Base-by-base conservation (phyloP, 2,113 vertebrate species). In the Irena cyanogastra region DNA sequence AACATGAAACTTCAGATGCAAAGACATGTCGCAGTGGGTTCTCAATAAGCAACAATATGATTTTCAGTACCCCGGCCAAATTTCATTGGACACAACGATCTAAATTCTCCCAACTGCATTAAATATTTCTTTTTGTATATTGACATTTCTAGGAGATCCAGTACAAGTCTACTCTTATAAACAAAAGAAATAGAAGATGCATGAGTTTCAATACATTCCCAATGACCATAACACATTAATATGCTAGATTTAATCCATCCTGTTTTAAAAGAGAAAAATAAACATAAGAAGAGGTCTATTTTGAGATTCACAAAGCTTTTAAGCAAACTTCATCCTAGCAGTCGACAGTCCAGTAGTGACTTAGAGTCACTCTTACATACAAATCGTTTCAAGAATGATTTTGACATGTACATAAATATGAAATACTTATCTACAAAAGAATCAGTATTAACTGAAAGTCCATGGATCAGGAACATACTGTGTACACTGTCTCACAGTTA, bases 351-450 rank as follows among this genome's bases (percentile, higher is more conserved):
- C 35, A 54, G 14, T 10, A 75, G 7, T 28, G 30, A 93, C 61
- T 81, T 63, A 80, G 5, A 74, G 30, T 54, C 28, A 54, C 13
- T 42, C 28, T 80, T 65, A 45, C 3, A 26, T 3, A 65, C 8
- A 65, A 87, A 91, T 49, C 0, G 0, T 3, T 76, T 33, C 21
- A 86, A 81, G 69, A 77, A 89, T 0, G 0, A 87, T 63, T 83
- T 50, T 50, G 16, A 76, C 47, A 59, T 33, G 33, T n/a, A 79
- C 11, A 54, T 31, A 70, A 83, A 74, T 11, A 66, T 7, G 11
- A 78, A 94, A 83, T 21, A 77, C 0, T 0, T 31, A 76, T 37
- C 33, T 52, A 63, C 24, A 42, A 50, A 87, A 70, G 6, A 84
- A 65, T 33, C 22, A 49, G n/a, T 57, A 86, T 65, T 33, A 93